These are phyloP conservation scores for Dendrophyllia cribrosa DNA, from an alignment of 64 coral and sea anemone genomes.

Conservation along the genomic window DNA sequence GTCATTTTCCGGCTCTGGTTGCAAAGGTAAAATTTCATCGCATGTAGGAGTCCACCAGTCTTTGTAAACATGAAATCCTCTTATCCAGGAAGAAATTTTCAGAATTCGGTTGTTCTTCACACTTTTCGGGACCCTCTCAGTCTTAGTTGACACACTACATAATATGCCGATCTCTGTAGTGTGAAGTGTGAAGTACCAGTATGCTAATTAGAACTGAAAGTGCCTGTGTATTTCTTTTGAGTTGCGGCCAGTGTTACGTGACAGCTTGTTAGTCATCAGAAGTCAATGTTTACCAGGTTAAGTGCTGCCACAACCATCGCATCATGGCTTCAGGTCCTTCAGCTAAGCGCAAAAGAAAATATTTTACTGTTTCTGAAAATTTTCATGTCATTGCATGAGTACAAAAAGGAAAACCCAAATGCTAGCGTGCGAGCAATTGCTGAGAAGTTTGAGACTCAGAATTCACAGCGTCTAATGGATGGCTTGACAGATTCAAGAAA, in stretches of 20 bases:
- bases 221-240: no score
- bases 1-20: constrained; percentile 39
- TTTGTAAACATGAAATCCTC: constrained; percentile 26
- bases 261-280: no score
- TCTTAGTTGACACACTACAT: not conserved
- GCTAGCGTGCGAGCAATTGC: no score
- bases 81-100: constrained; percentile 9
- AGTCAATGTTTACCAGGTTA: not conserved
- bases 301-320: constrained; percentile 4
- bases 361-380: not conserved
- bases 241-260: no score
- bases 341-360: constrained; percentile 4
- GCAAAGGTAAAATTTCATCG: constrained; percentile 26
- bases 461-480: constrained; percentile 57
- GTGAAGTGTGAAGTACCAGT: not conserved
- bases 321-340: constrained; percentile 28
- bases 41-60: constrained; percentile 19
- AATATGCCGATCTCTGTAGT: constrained; percentile 11
- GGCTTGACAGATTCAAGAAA: constrained; percentile 54
- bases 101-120: constrained; percentile 14
- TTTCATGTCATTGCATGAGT: constrained; percentile 53
- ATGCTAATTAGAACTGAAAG: no score
- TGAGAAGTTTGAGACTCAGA: constrained; percentile 32
- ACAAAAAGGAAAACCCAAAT: no score
- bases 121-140: constrained; percentile 3